Evolutionary conservation across 1,140 invertebrate species (phyloP), one percentile per base, ranked within the genome.

Genomic region (Formica selysi): DNA sequence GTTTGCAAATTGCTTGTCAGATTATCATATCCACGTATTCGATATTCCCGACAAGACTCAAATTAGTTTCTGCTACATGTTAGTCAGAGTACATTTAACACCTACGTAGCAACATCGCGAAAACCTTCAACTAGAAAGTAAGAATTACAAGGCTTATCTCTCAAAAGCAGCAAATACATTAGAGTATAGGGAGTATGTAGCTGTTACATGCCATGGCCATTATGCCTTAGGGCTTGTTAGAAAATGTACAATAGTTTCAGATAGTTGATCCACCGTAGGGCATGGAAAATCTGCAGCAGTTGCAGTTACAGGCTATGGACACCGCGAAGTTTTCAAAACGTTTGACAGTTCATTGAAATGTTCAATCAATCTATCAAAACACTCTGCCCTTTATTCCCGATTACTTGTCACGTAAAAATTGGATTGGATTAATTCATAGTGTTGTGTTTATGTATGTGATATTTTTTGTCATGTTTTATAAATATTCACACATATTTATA

Each of bases 181-280:
- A 26, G 79, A 61, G 26, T 61, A 48, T 61, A 36, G 79, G 38
- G 71, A 81, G 22, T 32, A 32, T 61, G 54, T 44, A 36, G 29
- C 68, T 26, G 68, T 62, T 83, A 83, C 79, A 73, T 83, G 79
- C 79, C 38, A 73, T 74, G 29, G 13, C 79, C 32, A 81, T 81
- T 61, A 48, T 29, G 67, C 79, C 57, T 61, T 74, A 44, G 79
- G 79, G 38, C 79, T 83, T 83, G 79, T 83, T 83, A 83, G 67
- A 83, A 74, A 83, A 83, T 38, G 26, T 22, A 32, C 68, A 83
- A 54, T 61, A 83, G 68, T 83, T 74, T 38, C 29, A 44, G 79
- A 74, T 54, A 62, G 54, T 74, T 61, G 54, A 74, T 83, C 8
- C 54, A 61, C 36, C 54, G 64, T 67, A 32, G n/a, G 32, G 32